These are phyloP conservation scores for Drosophila phalerata DNA, from an alignment of 2,888 invertebrate genomes.

Conservation along the genomic window DNA sequence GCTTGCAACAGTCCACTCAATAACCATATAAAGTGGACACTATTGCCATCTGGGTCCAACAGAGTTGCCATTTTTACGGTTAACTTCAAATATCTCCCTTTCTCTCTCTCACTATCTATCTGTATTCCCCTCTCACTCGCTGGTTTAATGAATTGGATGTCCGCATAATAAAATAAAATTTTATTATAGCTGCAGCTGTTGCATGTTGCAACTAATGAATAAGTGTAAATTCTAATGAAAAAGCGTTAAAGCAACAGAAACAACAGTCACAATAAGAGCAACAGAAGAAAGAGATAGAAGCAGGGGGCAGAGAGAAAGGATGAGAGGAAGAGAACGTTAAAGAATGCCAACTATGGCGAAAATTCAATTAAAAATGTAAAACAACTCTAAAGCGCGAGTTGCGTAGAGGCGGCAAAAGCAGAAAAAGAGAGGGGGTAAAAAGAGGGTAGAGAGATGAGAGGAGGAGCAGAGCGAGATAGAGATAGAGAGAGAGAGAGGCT, in stretches of 20 bases:
- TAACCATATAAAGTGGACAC: slow-evolving; percentile 41
- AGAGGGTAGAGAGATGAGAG: background rate
- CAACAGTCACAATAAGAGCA: slow-evolving; percentile 33
- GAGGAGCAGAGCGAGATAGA: background rate
- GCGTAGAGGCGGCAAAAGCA: slow-evolving; percentile 11
- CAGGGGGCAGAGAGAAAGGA: background rate
- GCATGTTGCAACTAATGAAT: slow-evolving; percentile 78
- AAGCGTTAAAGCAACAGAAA: slow-evolving; percentile 64
- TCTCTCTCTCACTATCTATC: background rate
- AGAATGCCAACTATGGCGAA: slow-evolving; percentile 79
- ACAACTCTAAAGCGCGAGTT: slow-evolving; percentile 74
- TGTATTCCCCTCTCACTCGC: background rate
- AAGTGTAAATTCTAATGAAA: slow-evolving; percentile 80
- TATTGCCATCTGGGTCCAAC: slow-evolving; percentile 35
- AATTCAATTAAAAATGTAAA: slow-evolving; percentile 81
- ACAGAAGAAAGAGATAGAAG: slow-evolving; percentile 7
- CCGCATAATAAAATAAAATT: slow-evolving; percentile 76
- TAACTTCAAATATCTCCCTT: background rate
- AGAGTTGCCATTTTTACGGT: slow-evolving; percentile 30
- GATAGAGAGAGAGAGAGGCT: background rate
- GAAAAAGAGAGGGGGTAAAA: too few relatives aligned
- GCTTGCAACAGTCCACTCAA: slow-evolving; percentile 27
- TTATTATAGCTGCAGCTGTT: slow-evolving; percentile 75
- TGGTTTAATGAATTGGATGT: slow-evolving; percentile 58
- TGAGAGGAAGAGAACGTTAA: slow-evolving; percentile 24